phyloP scores from a whole-genome alignment of 2,113 vertebrate species.

The Ochotona curzoniae region DNA sequence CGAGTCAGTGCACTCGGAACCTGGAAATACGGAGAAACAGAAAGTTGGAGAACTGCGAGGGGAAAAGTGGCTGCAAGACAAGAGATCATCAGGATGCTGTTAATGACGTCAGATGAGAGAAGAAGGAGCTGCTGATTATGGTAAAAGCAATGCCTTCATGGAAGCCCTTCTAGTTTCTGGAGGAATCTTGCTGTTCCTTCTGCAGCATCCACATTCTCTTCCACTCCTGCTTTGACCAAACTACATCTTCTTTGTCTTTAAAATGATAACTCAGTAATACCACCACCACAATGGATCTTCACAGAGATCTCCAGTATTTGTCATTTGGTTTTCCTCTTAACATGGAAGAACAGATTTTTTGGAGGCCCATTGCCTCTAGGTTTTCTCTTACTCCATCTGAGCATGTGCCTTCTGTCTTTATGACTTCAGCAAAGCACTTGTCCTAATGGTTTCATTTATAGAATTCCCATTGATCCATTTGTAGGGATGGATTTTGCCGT shows the following conservation, averaged over 20 bases:
- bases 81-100: not conserved
- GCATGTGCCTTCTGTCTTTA: not conserved
- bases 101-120: not conserved
- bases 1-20: not conserved
- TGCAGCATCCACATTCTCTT: not conserved
- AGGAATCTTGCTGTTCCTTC: not conserved
- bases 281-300: not conserved
- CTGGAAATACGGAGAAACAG: too few relatives aligned
- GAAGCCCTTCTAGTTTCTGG: not conserved
- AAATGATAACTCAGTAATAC: not conserved
- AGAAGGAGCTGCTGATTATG: not conserved
- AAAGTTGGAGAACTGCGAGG: too few relatives aligned
- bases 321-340: not conserved
- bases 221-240: not conserved
- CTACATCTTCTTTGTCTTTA: not conserved
- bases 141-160: not conserved
- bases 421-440: not conserved
- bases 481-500: not conserved
- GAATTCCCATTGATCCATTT: fast-evolving
- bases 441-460: not conserved
- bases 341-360: not conserved
- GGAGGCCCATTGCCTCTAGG: not conserved
- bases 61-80: too few relatives aligned
- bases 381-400: not conserved
- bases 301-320: not conserved